Conservation (phyloP, 2,113 vertebrate genomes). For the Menidia beryllina region DNA sequence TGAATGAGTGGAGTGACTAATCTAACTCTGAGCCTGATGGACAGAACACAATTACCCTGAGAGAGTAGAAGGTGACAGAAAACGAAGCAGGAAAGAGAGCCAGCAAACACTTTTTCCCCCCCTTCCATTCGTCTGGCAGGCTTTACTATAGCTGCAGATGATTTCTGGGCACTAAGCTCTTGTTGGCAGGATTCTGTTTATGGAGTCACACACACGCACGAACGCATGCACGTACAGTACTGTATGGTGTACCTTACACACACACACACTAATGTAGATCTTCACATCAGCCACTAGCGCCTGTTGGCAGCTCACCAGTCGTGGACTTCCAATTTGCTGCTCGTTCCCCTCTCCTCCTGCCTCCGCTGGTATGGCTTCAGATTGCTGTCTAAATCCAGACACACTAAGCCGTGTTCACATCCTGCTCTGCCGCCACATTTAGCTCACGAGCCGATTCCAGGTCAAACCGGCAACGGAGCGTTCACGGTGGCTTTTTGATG, state of each 20-base stretch:
- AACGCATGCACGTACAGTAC: not conserved
- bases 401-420: constrained; percentile 59
- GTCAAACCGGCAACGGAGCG: constrained; percentile 48
- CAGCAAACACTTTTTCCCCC: not conserved
- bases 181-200: constrained; percentile 70
- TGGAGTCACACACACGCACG: constrained; percentile 36
- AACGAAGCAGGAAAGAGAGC: constrained; percentile 8
- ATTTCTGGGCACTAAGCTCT: constrained; percentile 75
- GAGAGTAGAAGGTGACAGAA: constrained; percentile 53
- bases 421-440: constrained; percentile 65
- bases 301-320: constrained; percentile 67
- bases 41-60: constrained; percentile 71
- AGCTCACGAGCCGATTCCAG: constrained; percentile 54
- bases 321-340: constrained; percentile 61
- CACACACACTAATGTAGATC: constrained; percentile 39
- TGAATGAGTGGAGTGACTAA: constrained; percentile 64
- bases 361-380: constrained; percentile 57
- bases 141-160: constrained; percentile 66
- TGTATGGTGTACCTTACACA: constrained; percentile 7
- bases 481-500: constrained; percentile 28
- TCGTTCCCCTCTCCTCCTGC: constrained; percentile 40
- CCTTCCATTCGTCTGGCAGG: constrained; percentile 52
- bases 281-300: constrained; percentile 46
- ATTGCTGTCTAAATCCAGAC: constrained; percentile 72
- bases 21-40: constrained; percentile 79